Evolutionary conservation across 2,113 vertebrate genomes (phyloP).

Genomic region (Meles meles): DNA sequence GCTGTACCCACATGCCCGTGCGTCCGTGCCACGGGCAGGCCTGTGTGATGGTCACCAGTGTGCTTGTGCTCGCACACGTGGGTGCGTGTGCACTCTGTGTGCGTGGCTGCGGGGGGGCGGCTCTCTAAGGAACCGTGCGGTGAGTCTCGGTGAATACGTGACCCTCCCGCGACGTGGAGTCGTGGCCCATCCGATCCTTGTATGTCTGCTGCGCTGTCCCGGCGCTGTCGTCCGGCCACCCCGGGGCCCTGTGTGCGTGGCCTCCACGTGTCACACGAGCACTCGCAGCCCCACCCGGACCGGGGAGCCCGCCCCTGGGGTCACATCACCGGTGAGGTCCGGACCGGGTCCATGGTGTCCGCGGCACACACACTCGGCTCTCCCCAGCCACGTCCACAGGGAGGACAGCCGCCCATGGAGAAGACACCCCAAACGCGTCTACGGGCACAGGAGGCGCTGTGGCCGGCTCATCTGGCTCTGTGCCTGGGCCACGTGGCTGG

Average conservation of each 20-base stretch:
- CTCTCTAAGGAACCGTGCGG: fast-evolving
- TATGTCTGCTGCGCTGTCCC: fast-evolving
- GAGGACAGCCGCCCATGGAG: neutral
- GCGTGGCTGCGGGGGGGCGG: neutral
- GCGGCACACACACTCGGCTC: fast-evolving
- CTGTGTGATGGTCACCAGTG: neutral
- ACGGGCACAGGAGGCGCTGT: fast-evolving
- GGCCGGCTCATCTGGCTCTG: neutral
- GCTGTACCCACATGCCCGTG: fast-evolving
- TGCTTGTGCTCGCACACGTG: no score
- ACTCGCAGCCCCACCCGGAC: fast-evolving
- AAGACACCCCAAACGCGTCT: fast-evolving
- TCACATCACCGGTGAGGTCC: fast-evolving
- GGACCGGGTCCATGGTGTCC: no score
- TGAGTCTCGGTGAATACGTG: fast-evolving
- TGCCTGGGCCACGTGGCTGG: fast-evolving
- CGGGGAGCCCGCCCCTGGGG: fast-evolving
- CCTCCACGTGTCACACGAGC: fast-evolving
- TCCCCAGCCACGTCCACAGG: neutral
- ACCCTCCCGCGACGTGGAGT: fast-evolving
- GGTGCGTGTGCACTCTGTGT: neutral
- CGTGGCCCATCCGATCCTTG: fast-evolving
- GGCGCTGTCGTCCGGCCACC: fast-evolving
- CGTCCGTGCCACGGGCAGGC: no score
- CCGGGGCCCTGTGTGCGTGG: fast-evolving